phyloP scores from a whole-genome alignment of 2,888 invertebrate genomes.

The Choristoneura rosaceana region DNA sequence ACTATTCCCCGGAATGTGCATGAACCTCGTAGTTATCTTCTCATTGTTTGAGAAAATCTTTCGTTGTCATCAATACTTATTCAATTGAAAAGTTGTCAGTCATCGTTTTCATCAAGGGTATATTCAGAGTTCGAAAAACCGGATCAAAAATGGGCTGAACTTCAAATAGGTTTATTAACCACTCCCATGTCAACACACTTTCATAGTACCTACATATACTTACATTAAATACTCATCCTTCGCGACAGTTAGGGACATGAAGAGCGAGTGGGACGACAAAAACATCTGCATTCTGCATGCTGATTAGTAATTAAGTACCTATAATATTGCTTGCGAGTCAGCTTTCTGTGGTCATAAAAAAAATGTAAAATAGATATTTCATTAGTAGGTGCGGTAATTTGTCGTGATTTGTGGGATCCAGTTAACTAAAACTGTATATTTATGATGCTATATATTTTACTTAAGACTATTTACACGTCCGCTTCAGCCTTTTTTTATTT shows the following conservation, averaged over 20 bases:
- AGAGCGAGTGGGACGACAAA: neutral
- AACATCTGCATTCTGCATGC: slow-evolving; percentile 41
- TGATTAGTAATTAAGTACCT: slow-evolving; percentile 20
- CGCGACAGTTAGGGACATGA: slow-evolving; percentile 25
- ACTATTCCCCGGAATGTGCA: slow-evolving; percentile 42
- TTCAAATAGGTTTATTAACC: slow-evolving; percentile 13
- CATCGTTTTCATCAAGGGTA: slow-evolving; percentile 2
- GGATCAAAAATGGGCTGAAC: neutral
- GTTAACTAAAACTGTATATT: slow-evolving; percentile 1
- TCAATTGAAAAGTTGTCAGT: neutral
- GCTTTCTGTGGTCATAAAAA: slow-evolving; percentile 22
- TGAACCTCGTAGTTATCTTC: slow-evolving; percentile 35
- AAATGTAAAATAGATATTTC: slow-evolving; percentile 18
- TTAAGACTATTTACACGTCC: slow-evolving; percentile 2
- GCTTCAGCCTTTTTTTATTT: slow-evolving; percentile 23
- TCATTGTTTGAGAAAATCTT: slow-evolving; percentile 27
- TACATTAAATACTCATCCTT: slow-evolving; percentile 7
- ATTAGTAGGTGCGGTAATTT: slow-evolving; percentile 17
- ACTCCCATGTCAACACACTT: slow-evolving; percentile 14
- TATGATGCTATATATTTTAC: neutral
- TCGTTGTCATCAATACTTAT: slow-evolving; percentile 11
- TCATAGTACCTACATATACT: slow-evolving; percentile 6
- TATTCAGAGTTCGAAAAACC: neutral
- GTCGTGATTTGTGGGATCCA: slow-evolving; percentile 15
- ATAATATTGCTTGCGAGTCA: slow-evolving; percentile 32